Evolutionary conservation across 2,888 invertebrate species (phyloP), one percentile per base, ranked within the genome.

Genomic region (Athrips mouffetella): DNA sequence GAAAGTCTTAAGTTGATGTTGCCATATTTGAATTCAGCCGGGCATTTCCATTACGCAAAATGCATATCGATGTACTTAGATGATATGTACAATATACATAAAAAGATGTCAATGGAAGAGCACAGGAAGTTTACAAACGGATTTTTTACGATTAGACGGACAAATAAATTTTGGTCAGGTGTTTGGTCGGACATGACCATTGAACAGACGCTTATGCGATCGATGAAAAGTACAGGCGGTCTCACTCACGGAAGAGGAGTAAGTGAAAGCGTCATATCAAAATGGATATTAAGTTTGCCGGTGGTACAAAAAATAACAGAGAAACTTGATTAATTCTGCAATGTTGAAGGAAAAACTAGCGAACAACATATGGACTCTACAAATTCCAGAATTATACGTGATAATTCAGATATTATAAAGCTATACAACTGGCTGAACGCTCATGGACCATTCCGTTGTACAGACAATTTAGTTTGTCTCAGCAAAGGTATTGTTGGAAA

Each of bases 51-150:
- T 29, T 71, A 18, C 8, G 35, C 35, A 6, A 37, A 37, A 18
- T 18, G 13, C 8, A 3, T 18, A 6, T 10, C 7, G 10, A 4
- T 42, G 4, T 42, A 75, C 60, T 47, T 78, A 13, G 78, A 80
- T 64, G 69, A 73, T 55, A 77, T 76, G 73, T 31, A 45, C 7
- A 20, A 52, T 23, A 59, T 75, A 47, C 54, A 68, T 57, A 37
- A 48, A 31, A 52, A 48, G 51, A 67, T 61, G 59, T 11, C 52
- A 49, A 30, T 31, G n/a, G 42, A 41, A 10, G 54, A 58, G 49
- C 57, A 48, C 29, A 33, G 31, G 13, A 27, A 30, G 3, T 60
- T 57, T 27, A 55, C 55, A 10, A 48, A 48, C 18, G 64, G 65
- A 33, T 63, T 45, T 45, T 70, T 70, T 50, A 63, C 67, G 6